Evolutionary conservation across 2,113 vertebrate species (phyloP).

Genomic region (Hippocampus zosterae): DNA sequence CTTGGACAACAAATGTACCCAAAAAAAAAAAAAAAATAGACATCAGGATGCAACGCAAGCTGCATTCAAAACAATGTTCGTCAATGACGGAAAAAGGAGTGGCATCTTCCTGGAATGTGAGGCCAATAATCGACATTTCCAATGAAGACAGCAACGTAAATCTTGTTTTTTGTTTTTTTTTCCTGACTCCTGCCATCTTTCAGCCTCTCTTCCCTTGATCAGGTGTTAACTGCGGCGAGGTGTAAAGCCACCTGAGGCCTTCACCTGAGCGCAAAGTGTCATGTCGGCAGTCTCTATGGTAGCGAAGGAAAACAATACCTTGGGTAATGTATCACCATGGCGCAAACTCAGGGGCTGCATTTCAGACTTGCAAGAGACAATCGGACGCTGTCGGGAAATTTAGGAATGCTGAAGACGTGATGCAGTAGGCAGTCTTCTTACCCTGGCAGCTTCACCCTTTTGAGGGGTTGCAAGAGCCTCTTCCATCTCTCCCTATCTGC

Average conservation of each 20-base stretch:
- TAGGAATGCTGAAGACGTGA: background rate
- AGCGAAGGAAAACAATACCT: slow-evolving; percentile 52
- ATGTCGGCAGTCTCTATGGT: slow-evolving; percentile 40
- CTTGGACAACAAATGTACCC: background rate
- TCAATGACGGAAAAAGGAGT: background rate
- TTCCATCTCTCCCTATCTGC: background rate
- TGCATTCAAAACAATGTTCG: background rate
- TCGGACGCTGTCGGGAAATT: slow-evolving; percentile 1
- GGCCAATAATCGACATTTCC: background rate
- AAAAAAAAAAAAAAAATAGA: too few relatives aligned
- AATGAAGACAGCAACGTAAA: background rate
- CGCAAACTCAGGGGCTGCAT: slow-evolving; percentile 15
- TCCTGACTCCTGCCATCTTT: background rate
- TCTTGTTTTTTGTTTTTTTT: background rate
- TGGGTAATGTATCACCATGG: slow-evolving; percentile 41
- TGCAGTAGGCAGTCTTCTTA: background rate
- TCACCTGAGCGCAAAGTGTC: slow-evolving; percentile 46
- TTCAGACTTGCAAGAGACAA: slow-evolving; percentile 16
- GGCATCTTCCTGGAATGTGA: background rate
- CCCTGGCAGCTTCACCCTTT: background rate
- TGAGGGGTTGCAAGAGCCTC: background rate
- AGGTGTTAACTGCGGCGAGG: slow-evolving; percentile 35
- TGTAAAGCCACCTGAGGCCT: slow-evolving; percentile 43
- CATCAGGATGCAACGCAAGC: background rate
- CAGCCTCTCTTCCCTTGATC: slow-evolving; percentile 10